Evolutionary conservation across 2,113 vertebrate genomes (phyloP).

Genomic region (Mus pahari): DNA sequence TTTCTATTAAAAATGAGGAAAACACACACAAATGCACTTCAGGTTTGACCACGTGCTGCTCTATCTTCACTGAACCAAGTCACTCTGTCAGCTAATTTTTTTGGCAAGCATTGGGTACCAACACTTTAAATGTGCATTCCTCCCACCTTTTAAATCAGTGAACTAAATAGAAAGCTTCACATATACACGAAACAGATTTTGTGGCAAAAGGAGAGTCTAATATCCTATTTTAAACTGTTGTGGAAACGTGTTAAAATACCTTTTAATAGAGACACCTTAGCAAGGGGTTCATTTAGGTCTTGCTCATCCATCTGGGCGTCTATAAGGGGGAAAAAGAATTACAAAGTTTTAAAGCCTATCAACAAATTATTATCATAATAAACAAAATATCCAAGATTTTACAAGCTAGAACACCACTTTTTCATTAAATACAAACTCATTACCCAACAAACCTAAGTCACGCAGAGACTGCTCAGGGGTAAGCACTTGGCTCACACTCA

Average conservation of each 20-base stretch:
- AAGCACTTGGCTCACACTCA: constrained; percentile 76
- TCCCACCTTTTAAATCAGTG: constrained; percentile 23
- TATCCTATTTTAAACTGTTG: constrained; percentile 45
- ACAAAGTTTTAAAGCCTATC: constrained; percentile 24
- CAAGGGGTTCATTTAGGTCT: constrained; percentile 95
- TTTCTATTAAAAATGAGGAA: constrained; percentile 8
- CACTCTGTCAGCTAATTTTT: constrained; percentile 41
- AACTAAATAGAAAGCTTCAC: constrained; percentile 59
- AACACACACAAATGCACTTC: constrained; percentile 37
- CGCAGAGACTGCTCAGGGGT: not conserved
- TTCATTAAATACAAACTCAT: constrained; percentile 10
- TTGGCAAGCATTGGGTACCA: not conserved
- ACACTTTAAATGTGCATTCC: constrained; percentile 62
- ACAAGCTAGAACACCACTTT: constrained; percentile 6
- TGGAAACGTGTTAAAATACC: constrained; percentile 86
- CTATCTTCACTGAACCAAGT: not conserved
- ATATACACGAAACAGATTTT: constrained; percentile 27
- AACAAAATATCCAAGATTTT: constrained; percentile 51
- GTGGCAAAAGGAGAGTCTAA: constrained; percentile 30
- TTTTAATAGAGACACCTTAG: constrained; percentile 95
- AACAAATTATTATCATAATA: constrained; percentile 59
- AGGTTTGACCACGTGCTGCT: not conserved
- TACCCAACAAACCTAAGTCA: not conserved
- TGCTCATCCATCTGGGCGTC: constrained; percentile 99
- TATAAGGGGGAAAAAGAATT: constrained; percentile 76